Evolutionary conservation across 2,888 invertebrate species (phyloP), one percentile per base, ranked within the genome.

Genomic region (Celastrina argiolus): DNA sequence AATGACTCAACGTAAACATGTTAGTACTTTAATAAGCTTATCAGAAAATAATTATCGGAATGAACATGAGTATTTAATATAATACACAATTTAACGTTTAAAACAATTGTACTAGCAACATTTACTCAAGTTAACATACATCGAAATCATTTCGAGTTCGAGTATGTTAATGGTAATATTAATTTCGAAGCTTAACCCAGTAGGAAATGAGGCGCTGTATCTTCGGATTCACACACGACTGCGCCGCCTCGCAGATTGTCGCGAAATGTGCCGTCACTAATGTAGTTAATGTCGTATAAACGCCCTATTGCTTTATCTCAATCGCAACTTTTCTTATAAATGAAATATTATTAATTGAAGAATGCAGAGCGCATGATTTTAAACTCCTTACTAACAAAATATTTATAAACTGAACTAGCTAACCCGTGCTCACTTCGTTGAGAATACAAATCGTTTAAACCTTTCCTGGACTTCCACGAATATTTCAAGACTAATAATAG

Each of bases 151-250:
- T 22, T 51, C 12, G 6, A 36, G 36, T 22, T 61, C 26, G 56
- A 56, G 34, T 36, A 36, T 39, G 61, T 61, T 61, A 34, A 61
- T 36, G 22, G 12, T 36, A 39, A 61, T 61, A 61, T 61, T 61
- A 61, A 61, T 61, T 61, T 61, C 14, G 39, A 39, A 61, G 61
- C 61, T 61, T 39, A 39, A 61, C 31, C 31, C 59, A 22, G 59
- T 59, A 83, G 88, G 89, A 89, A 89, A 90, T 89, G 88, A 88
- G 86, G 81, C 82, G 74, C 88, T 89, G 88, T 91, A 91, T 91
- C 91, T 90, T 84, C 90, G 90, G 91, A 91, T 90, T 91, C 88
- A 91, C 90, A 90, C 88, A 84, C 88, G 83, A 87, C 74, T 83
- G 88, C 80, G 77, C 81, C 75, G 76, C 76, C 73, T 82, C 81